Percentiles rank a stretch among this genome's conserved stretches.
Conservation (phyloP, 2,888 invertebrate genomes). For the Gari tellinella region DNA sequence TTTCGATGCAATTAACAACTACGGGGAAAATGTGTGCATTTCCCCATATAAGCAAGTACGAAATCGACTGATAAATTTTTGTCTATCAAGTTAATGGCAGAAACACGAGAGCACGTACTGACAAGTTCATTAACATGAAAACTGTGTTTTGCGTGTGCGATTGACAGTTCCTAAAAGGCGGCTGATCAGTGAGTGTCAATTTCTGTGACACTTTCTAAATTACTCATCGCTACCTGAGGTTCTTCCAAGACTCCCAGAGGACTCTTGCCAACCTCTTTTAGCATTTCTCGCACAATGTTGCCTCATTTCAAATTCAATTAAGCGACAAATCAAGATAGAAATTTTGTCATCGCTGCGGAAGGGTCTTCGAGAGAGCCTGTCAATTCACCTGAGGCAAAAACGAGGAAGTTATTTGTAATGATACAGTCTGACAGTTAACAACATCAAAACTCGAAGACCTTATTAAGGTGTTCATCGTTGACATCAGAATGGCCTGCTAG, state of each 20-base stretch:
- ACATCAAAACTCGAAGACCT: slow-evolving; percentile 47
- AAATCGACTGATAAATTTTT: background rate
- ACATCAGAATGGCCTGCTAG: slow-evolving; percentile 27
- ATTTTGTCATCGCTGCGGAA: slow-evolving; percentile 44
- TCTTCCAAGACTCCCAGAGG: slow-evolving; percentile 35
- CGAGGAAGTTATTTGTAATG: slow-evolving; percentile 45
- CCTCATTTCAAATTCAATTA: slow-evolving; percentile 44
- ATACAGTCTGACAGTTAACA: slow-evolving; percentile 53
- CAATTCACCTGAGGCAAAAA: slow-evolving; percentile 44
- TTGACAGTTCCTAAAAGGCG: slow-evolving; percentile 54
- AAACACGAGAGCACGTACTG: slow-evolving; percentile 23
- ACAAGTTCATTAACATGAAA: slow-evolving; percentile 55
- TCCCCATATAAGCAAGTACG: background rate
- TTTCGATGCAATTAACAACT: no score
- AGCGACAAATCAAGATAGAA: slow-evolving; percentile 33
- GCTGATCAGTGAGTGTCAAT: slow-evolving; percentile 49
- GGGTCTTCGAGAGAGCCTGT: slow-evolving; percentile 27
- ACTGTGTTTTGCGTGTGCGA: slow-evolving; percentile 31
- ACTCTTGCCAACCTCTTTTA: slow-evolving; percentile 19
- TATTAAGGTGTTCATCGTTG: slow-evolving; percentile 51
- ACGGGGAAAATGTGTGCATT: no score
- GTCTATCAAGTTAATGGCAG: slow-evolving; percentile 25
- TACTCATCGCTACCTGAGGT: slow-evolving; percentile 57
- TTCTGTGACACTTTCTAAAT: slow-evolving; percentile 54
- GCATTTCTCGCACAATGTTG: slow-evolving; percentile 12